These are phyloP conservation scores for Oxyteleia sp. DNA, from an alignment of 2,888 invertebrate species.

Conservation along the genomic window DNA sequence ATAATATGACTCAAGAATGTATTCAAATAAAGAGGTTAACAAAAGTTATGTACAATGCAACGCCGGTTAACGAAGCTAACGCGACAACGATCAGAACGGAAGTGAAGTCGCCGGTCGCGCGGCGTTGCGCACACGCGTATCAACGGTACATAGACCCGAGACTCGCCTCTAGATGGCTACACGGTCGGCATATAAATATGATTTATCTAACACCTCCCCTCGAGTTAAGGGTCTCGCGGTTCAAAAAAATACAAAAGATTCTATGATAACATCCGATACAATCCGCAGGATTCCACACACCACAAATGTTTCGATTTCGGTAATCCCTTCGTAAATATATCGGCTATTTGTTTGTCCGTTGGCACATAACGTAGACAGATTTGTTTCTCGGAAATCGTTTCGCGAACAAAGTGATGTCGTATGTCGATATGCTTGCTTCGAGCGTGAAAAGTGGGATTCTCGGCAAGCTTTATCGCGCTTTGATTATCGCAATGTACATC, in stretches of 20 bases:
- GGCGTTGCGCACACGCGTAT: background rate
- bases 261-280: no score
- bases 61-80: background rate
- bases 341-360: background rate
- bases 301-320: background rate
- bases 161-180: conserved; percentile 9
- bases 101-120: no score
- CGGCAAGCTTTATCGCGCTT: background rate
- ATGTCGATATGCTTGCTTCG: background rate
- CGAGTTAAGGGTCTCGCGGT: background rate
- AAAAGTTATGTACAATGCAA: no score
- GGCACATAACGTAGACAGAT: no score
- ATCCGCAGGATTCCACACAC: background rate
- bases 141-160: conserved; percentile 4
- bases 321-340: conserved; percentile 2
- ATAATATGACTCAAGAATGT: no score
- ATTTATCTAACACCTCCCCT: conserved; percentile 14
- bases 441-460: background rate
- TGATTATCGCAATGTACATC: background rate
- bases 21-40: no score
- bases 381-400: background rate
- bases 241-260: no score
- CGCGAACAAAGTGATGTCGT: background rate
- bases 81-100: background rate
- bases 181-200: background rate